These are phyloP conservation scores for Ptilorrhoa leucosticta DNA, from an alignment of 2,113 vertebrate genomes.

Conservation along the genomic window DNA sequence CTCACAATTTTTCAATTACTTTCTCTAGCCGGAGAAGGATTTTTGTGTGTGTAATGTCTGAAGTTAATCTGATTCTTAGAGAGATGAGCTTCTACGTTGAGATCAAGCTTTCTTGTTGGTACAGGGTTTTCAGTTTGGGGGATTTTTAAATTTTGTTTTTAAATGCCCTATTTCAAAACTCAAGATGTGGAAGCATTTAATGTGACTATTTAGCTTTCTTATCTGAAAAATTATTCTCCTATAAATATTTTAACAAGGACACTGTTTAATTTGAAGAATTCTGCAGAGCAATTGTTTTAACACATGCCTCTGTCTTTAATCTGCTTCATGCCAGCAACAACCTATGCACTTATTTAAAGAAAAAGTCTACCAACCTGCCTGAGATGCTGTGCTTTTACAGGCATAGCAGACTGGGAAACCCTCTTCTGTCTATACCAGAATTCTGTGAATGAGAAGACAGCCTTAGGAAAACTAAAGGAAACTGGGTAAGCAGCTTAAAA, in stretches of 20 bases:
- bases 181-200: neutral
- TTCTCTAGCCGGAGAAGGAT: neutral
- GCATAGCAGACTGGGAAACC: neutral
- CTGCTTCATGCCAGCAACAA: neutral
- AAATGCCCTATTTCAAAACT: neutral
- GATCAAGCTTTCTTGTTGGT: neutral
- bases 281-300: neutral
- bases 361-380: neutral
- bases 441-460: neutral
- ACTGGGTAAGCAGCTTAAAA: neutral
- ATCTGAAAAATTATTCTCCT: neutral
- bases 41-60: neutral
- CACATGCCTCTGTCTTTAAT: neutral
- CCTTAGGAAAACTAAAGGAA: neutral
- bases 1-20: neutral
- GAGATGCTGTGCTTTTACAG: neutral
- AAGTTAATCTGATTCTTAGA: slow-evolving; percentile 7
- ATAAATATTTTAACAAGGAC: neutral
- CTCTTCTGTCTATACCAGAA: neutral
- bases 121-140: neutral
- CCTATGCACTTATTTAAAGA: neutral
- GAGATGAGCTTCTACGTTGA: neutral
- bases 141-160: neutral
- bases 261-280: neutral
- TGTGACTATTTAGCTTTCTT: neutral